These are phyloP conservation scores for Crotalus horridus DNA, from an alignment of 2,113 vertebrate species.

Conservation along the genomic window DNA sequence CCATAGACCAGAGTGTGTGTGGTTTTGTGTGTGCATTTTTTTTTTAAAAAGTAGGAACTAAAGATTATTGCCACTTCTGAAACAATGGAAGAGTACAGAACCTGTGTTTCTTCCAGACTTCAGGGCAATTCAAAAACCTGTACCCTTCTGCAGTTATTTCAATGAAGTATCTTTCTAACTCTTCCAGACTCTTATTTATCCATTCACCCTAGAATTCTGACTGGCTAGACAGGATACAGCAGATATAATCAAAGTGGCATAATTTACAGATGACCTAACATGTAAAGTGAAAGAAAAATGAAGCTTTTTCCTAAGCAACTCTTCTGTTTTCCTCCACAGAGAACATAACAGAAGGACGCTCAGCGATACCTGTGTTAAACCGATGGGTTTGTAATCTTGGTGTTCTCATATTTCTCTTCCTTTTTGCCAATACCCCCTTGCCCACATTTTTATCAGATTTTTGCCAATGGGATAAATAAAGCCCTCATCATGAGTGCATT, in stretches of 20 bases:
- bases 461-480: not conserved
- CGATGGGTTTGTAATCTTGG: not conserved
- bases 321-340: not conserved
- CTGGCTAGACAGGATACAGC: not conserved
- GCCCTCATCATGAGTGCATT: not conserved
- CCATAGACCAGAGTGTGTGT: no score
- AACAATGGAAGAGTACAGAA: not conserved
- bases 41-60: not conserved
- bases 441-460: not conserved
- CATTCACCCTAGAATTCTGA: not conserved
- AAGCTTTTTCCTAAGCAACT: not conserved
- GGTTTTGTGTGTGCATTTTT: no score
- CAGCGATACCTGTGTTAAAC: not conserved
- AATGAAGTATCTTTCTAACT: not conserved
- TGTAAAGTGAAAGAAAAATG: not conserved
- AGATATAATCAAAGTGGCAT: not conserved
- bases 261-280: not conserved
- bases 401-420: not conserved
- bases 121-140: not conserved
- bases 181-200: not conserved
- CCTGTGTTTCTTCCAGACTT: not conserved
- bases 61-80: not conserved
- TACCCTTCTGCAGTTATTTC: not conserved
- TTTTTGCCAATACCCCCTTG: not conserved
- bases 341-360: not conserved